Base-by-base conservation (phyloP, 92 coral and sea anemone genomes). In the Siderastrea radians region DNA sequence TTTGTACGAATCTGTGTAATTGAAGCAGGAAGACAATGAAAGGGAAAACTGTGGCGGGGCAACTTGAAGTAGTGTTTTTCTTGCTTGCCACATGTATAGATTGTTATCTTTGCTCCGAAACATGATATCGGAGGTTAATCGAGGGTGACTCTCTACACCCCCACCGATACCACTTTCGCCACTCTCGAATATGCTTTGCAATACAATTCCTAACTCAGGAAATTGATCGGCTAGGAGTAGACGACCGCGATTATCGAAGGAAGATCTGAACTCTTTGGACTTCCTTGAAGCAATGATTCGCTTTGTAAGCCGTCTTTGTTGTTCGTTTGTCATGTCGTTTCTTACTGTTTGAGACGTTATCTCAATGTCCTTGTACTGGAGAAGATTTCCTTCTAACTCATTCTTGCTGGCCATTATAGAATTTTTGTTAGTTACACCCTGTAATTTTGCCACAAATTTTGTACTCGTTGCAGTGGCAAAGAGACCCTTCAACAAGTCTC, bases 11-110 rank as follows among this genome's bases (percentile, higher is more conserved):
- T 88, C 72, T 0, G 83, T 88, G 68, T 87, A 87, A 47, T 87
- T 91, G 52, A 59, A 91, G 17, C 94, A 91, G 2, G 94, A 63
- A 14, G 91, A 87, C 12, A 91, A 61, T 10, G 91, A 77, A 16
- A 87, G 82, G 4, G 80, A 44, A 57, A 26, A 26, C 38, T 26
- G 38, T 26, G 38, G 38, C 38, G 38, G 38, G 38, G 38, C 38
- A 26, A 26, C 38, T 26, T 26, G 38, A 26, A 26, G 38, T 26
- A 26, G 38, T 0, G 38, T 26, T 26, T 26, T 26, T 26, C 38
- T 26, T 26, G 38, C 38, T 26, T 26, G 38, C 38, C 38, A 26
- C 38, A 26, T 26, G 38, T 26, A 26, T 26, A 26, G 38, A 26
- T 26, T 26, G 38, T 26, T 26, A 26, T 26, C 38, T 26, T 26